Conservation (phyloP, 2,113 vertebrate genomes). For the Rhinichthys klamathensis region DNA sequence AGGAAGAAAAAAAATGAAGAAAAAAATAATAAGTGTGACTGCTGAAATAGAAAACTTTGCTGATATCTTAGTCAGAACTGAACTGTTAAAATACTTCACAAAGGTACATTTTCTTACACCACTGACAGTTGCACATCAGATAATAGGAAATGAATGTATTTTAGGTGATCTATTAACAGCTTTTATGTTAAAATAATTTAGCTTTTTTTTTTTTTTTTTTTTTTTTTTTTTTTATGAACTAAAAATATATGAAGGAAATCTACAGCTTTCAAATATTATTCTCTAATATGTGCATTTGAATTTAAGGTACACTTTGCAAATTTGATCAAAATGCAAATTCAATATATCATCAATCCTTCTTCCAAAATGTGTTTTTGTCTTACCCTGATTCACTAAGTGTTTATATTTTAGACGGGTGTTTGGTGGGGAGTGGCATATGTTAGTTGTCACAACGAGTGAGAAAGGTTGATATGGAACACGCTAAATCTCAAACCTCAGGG, state of each 20-base stretch:
- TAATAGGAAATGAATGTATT: background rate
- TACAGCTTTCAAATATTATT: background rate
- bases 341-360: too few relatives aligned
- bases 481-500: too few relatives aligned
- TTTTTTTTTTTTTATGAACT: background rate
- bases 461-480: too few relatives aligned
- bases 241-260: background rate
- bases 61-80: slow-evolving; percentile 26
- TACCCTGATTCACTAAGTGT: too few relatives aligned
- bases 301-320: too few relatives aligned
- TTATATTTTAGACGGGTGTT: too few relatives aligned
- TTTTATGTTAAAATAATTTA: background rate
- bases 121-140: background rate
- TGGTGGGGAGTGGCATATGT: too few relatives aligned
- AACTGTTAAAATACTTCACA: background rate
- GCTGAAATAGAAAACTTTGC: slow-evolving; percentile 46
- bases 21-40: slow-evolving; percentile 43
- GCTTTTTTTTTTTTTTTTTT: background rate
- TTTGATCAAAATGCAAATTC: too few relatives aligned
- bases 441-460: too few relatives aligned
- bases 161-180: background rate
- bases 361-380: too few relatives aligned
- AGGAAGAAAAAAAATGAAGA: background rate
- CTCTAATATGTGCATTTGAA: background rate
- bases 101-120: background rate